Conservation (phyloP, 2,113 vertebrate species). For the Epinephelus moara region DNA sequence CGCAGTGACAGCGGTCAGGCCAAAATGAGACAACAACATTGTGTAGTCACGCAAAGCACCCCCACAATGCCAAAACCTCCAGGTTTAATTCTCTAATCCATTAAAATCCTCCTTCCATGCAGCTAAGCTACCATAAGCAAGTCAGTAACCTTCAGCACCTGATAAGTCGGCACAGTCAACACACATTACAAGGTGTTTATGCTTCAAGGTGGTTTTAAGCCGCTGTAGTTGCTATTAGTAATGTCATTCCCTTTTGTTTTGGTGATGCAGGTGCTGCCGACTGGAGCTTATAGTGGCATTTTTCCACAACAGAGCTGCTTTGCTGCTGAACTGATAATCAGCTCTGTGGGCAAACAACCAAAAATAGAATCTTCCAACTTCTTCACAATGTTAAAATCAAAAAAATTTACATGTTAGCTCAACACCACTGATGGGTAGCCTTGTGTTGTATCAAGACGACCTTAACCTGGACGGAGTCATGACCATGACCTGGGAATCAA, state of each 20-base stretch:
- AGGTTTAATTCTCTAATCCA: slow-evolving; percentile 65
- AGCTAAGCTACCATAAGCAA: slow-evolving; percentile 30
- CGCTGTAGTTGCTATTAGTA: background rate
- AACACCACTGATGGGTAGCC: too few relatives aligned
- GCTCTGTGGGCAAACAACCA: background rate
- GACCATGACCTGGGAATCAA: too few relatives aligned
- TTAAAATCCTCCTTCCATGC: slow-evolving; percentile 44
- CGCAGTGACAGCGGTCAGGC: background rate
- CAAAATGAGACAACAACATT: background rate
- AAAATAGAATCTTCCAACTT: too few relatives aligned
- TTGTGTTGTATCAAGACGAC: too few relatives aligned
- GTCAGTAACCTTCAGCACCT: slow-evolving; percentile 42
- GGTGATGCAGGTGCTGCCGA: background rate
- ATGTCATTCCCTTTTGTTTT: slow-evolving; percentile 5
- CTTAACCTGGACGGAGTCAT: too few relatives aligned
- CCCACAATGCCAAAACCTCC: background rate
- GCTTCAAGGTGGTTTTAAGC: slow-evolving; percentile 10
- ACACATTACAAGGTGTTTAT: slow-evolving; percentile 24
- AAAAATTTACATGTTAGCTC: too few relatives aligned
- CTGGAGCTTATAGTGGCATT: background rate
- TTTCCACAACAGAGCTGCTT: background rate
- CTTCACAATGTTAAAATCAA: too few relatives aligned
- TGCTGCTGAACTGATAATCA: background rate
- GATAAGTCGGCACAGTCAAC: slow-evolving; percentile 30
- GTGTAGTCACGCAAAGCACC: slow-evolving; percentile 12